A percentile compares a stretch with the other conserved stretches of the same genome.
Conservation (phyloP, 2,113 vertebrate species). For the Chaetodon auriga region DNA sequence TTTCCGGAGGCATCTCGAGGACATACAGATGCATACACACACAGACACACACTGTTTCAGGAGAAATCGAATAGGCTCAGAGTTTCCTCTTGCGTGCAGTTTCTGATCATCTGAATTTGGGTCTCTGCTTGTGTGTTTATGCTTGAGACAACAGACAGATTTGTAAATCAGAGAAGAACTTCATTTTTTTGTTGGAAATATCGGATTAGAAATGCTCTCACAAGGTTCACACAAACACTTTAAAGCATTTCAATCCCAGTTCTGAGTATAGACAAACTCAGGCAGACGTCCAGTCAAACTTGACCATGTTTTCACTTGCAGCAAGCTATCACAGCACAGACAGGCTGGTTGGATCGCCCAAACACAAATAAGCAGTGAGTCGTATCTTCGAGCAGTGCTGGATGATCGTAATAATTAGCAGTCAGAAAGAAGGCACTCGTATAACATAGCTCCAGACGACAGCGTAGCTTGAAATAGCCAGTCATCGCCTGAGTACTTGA, state of each 20-base stretch:
- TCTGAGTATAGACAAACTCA: conserved; percentile 30
- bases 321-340: conserved; percentile 16
- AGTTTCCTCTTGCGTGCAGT: background rate
- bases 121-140: background rate
- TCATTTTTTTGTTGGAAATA: conserved; percentile 3
- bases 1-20: conserved; percentile 28
- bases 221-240: background rate
- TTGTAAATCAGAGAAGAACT: conserved; percentile 28
- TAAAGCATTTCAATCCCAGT: conserved; percentile 10
- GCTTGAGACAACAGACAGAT: conserved; percentile 24
- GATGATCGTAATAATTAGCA: conserved; percentile 71
- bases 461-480: conserved; percentile 58
- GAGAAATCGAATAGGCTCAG: conserved; percentile 12
- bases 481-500: conserved; percentile 43
- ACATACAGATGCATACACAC: background rate
- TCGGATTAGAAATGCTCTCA: conserved; percentile 7
- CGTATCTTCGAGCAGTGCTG: conserved; percentile 34
- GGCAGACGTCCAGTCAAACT: conserved; percentile 39
- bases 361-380: conserved; percentile 42
- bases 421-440: conserved; percentile 43
- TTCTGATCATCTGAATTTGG: background rate
- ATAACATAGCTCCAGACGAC: conserved; percentile 53
- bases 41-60: conserved; percentile 1
- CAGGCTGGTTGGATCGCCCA: conserved; percentile 22
- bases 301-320: background rate